phyloP scores from a whole-genome alignment of 2,888 invertebrate species.

The Caenorhabditis becei region DNA sequence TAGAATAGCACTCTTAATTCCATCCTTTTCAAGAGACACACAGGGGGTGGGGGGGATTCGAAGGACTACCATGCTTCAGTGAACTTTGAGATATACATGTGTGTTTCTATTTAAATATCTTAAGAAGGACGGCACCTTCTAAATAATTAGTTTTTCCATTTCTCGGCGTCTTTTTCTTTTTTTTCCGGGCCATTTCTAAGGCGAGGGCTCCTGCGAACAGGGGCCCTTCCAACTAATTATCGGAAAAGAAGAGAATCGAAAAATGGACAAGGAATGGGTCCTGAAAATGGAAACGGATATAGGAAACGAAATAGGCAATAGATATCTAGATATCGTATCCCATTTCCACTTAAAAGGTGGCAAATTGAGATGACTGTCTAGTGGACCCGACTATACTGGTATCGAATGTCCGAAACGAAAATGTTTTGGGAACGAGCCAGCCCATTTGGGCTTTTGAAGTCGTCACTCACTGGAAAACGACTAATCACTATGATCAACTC shows the following conservation, averaged over 20 bases:
- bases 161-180: not conserved
- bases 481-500: conserved; percentile 39
- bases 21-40: conserved; percentile 17
- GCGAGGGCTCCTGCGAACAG: conserved; percentile 18
- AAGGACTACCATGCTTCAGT: conserved; percentile 55
- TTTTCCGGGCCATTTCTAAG: not conserved
- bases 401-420: conserved; percentile 21
- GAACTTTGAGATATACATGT: conserved; percentile 45
- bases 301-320: conserved; percentile 25
- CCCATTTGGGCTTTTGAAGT: conserved; percentile 5
- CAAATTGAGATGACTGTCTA: conserved; percentile 46
- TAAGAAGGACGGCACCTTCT: conserved; percentile 22
- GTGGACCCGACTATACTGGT: conserved; percentile 21
- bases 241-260: conserved; percentile 5
- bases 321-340: conserved; percentile 13
- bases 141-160: conserved; percentile 50
- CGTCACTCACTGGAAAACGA: conserved; percentile 3
- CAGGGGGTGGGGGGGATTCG: conserved; percentile 21
- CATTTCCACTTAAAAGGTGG: conserved; percentile 55
- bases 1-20: conserved; percentile 45
- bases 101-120: conserved; percentile 54
- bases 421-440: not conserved
- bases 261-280: not conserved
- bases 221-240: conserved; percentile 12
- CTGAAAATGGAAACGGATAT: not conserved